Evolutionary conservation across 2,113 vertebrate species (phyloP).

Genomic region (Pseudorasbora parva): DNA sequence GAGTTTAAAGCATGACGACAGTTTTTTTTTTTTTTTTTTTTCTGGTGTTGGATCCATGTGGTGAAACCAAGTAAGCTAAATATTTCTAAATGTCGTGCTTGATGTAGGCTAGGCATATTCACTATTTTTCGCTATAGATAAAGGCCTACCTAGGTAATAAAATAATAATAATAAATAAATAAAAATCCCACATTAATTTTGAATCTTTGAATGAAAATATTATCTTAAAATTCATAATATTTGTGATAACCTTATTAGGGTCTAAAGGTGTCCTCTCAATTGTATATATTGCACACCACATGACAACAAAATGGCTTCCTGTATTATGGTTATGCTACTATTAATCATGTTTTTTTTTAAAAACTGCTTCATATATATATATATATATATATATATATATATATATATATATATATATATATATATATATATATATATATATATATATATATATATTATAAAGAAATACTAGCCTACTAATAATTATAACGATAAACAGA

Average conservation of each 20-base stretch:
- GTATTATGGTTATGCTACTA: neutral
- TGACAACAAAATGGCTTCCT: conserved; percentile 26
- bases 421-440: too few species aligned
- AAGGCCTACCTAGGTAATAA: too few species aligned
- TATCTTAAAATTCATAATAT: neutral
- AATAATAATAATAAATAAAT: too few species aligned
- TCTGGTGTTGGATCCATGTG: neutral
- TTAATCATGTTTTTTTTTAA: neutral
- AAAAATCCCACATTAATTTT: too few species aligned
- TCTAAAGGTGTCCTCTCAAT: neutral
- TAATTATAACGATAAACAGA: neutral
- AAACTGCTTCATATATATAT: too few species aligned
- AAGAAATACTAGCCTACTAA: too few species aligned
- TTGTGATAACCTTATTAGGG: neutral
- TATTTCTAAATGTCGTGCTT: neutral
- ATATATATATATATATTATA: too few species aligned
- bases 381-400: too few species aligned
- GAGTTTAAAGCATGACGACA: neutral
- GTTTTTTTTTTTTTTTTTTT: neutral
- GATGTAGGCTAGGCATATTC: too few species aligned
- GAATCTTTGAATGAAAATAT: too few species aligned
- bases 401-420: too few species aligned
- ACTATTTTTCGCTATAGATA: neutral
- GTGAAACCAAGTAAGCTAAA: neutral
- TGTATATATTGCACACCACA: neutral